Evolutionary conservation across 2,797 vertebrate species (phyloP).

Genomic region (Pipistrellus pygmaeus): DNA sequence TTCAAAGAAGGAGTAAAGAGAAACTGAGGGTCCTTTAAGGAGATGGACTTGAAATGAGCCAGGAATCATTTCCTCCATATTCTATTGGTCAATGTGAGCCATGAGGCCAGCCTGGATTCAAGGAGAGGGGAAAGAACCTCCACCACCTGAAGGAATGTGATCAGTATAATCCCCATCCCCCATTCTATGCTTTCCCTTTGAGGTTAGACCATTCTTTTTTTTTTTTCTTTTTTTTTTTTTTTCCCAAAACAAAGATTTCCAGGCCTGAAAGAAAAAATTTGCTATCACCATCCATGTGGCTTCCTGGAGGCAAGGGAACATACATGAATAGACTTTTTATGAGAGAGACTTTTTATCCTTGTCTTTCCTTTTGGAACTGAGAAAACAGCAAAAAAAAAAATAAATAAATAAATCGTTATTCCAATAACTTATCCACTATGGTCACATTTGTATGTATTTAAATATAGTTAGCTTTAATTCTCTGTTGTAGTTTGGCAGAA

Average conservation of each 20-base stretch:
- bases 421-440: not conserved
- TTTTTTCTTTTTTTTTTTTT: not conserved
- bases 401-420: too few species aligned
- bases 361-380: constrained; percentile 44
- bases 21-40: not conserved
- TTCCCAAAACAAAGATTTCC: not conserved
- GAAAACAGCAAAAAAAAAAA: not conserved
- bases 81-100: not conserved
- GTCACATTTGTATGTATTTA: not conserved
- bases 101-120: not conserved
- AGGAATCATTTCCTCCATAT: not conserved
- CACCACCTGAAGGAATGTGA: not conserved
- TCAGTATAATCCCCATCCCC: not conserved
- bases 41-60: not conserved
- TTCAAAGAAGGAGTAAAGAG: not conserved
- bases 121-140: not conserved
- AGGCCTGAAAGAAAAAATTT: not conserved
- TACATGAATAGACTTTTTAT: not conserved
- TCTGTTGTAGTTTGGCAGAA: not conserved
- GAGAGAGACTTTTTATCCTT: not conserved
- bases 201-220: not conserved
- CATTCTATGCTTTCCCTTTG: not conserved
- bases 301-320: not conserved
- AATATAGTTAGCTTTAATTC: constrained; percentile 12
- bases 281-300: not conserved